A percentile compares a stretch with the other conserved stretches of the same genome.
Evolutionary conservation across 1,140 invertebrate genomes (phyloP).

Genomic region (Bathynomus jamesi): DNA sequence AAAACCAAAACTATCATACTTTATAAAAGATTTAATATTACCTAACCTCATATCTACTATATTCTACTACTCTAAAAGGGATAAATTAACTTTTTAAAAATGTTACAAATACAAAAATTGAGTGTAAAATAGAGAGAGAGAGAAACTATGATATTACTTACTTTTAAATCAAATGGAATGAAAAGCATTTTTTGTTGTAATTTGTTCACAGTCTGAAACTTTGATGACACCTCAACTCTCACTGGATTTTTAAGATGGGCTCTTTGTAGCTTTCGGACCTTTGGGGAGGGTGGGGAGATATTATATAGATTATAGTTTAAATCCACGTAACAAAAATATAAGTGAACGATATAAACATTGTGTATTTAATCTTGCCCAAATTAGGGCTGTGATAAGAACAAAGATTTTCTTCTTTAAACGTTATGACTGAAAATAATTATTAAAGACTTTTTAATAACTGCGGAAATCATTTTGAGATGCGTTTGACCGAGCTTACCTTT

Average conservation of each 20-base stretch:
- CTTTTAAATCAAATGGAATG: conserved; percentile 91
- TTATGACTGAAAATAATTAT: neutral
- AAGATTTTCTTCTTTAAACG: neutral
- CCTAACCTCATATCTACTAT: too few relatives aligned
- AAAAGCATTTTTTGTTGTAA: conserved; percentile 94
- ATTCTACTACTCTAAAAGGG: too few relatives aligned
- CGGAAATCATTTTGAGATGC: neutral
- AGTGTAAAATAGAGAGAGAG: too few relatives aligned
- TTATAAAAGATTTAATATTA: too few relatives aligned
- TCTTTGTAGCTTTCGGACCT: conserved; percentile 91
- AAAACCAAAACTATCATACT: too few relatives aligned
- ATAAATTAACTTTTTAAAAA: too few relatives aligned
- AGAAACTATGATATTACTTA: conserved; percentile 39
- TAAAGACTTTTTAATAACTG: neutral
- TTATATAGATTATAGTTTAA: too few relatives aligned
- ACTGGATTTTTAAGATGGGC: conserved; percentile 88
- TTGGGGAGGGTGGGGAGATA: neutral
- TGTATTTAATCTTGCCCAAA: neutral
- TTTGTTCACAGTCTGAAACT: conserved; percentile 97
- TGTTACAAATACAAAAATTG: too few relatives aligned
- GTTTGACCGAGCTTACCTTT: too few relatives aligned
- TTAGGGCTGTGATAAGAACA: neutral
- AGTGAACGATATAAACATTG: neutral
- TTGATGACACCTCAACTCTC: conserved; percentile 89
- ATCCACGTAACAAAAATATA: neutral